Base-by-base conservation (phyloP, 2,797 vertebrate species). In the Poeciliopsis gracilis region DNA sequence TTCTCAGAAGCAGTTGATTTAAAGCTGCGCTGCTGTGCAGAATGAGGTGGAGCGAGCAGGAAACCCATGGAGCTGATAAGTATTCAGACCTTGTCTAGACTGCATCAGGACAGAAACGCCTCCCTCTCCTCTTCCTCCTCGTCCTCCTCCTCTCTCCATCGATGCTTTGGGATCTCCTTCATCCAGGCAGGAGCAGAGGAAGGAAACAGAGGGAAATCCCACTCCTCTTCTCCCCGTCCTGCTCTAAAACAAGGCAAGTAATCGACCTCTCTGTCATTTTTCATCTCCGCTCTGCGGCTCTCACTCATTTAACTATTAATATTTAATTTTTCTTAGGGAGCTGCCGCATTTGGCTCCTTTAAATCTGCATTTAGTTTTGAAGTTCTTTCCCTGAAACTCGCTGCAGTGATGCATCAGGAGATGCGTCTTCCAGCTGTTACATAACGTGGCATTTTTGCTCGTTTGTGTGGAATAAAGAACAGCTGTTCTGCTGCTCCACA, bases 61-160 rank as follows among this genome's bases (percentile, higher is more conserved):
- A 67, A 67, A 67, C 63, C 10, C 36, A 77, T 5, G 16, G 36
- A 79, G 73, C 90, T 92, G 78, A 91, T 92, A 90, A 90, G 88
- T 88, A 93, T 94, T 91, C 92, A 89, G 84, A 81, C 71, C 86
- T 87, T 88, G 90, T 88, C 87, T 86, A 79, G 86, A 91, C 90
- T 92, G 91, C 91, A 92, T 92, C 90, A 92, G 84, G 73, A 75
- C 13, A 71, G 43, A 36, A 74, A 46, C 63, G 20, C 49, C 49
- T 53, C 49, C 20, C 72, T 25, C 67, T 59, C 75, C 49, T 38
- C 23, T 43, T 43, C 16, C 45, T 61, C 70, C 36, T 77, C 25
- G 20, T 77, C 67, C 71, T 57, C 33, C 45, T 61, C 57, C 49
- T 75, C 66, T 41, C 51, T 59, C 41, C 66, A 36, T 59, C 33